Evolutionary conservation across 2,888 invertebrate species (phyloP), one percentile per base, ranked within the genome.

Genomic region (Podotricha telesiphe): DNA sequence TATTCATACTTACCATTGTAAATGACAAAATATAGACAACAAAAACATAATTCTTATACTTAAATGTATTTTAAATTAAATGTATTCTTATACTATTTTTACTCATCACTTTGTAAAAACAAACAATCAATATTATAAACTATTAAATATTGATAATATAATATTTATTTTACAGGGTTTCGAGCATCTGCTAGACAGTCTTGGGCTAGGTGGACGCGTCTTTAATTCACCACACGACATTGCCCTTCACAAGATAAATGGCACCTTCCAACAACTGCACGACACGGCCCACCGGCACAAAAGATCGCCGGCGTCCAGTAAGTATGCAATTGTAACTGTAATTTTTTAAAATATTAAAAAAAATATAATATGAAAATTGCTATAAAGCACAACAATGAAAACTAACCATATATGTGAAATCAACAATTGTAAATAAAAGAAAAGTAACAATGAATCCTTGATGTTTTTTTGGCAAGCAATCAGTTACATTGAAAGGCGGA

Each of bases 171-270:
- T 62, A 7, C 88, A 95, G 95, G 95, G 95, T 13, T 94, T 95
- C 75, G 95, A 96, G 82, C 95, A 95, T 77, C 85, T 95, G 58
- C 87, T 95, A 84, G 94, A 94, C 77, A 95, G 93, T 77, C 83
- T 95, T 20, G 95, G 95, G 0, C 86, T 95, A n/a, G 95, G 95
- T 0, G 94, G 94, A 13, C 87, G 94, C 8, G 94, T 94, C 74
- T 95, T 95, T 81, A 89, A 86, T 51, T 93, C 93, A 0, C 90
- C 92, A 0, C 94, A 94, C 74, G 93, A 91, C 80, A 82, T 94
- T 65, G 89, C 92, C 13, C 80, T 93, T 19, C 94, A 94, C 77
- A 86, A 90, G 61, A 85, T 93, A 74, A 94, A 94, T 76, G 94
- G 94, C 42, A 88, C 92, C 22, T 94, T 94, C 80, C 81, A 80